Percentiles rank a stretch among this genome's conserved stretches.
These are phyloP conservation scores for Ctenoplectra terminalis DNA, from an alignment of 1,140 invertebrate species.

Conservation along the genomic window DNA sequence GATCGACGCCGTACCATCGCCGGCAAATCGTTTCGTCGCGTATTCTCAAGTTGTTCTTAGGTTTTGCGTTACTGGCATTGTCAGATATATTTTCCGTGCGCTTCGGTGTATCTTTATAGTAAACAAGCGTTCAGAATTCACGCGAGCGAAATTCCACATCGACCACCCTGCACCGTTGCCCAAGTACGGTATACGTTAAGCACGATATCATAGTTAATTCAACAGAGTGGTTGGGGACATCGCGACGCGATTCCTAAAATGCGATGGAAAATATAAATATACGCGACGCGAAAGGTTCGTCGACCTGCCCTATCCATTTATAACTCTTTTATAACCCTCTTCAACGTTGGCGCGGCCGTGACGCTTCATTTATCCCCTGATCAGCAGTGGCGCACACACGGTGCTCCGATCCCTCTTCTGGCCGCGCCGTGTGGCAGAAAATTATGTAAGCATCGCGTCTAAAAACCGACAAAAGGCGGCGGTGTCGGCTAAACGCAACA, in stretches of 20 bases:
- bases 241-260: background rate
- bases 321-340: conserved; percentile 67
- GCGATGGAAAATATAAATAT: conserved; percentile 32
- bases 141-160: background rate
- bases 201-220: background rate
- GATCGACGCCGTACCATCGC: background rate
- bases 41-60: too few relatives aligned
- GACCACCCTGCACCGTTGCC: too few relatives aligned
- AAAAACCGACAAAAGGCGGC: conserved; percentile 66
- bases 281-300: conserved; percentile 16
- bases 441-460: conserved; percentile 63
- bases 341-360: conserved; percentile 17
- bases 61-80: too few relatives aligned
- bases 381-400: conserved; percentile 47
- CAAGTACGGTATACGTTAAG: too few relatives aligned
- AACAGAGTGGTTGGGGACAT: background rate
- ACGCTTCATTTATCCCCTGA: conserved; percentile 65
- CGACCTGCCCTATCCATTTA: conserved; percentile 41
- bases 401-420: conserved; percentile 33
- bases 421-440: conserved; percentile 57
- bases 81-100: too few relatives aligned
- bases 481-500: conserved; percentile 59
- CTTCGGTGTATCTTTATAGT: too few relatives aligned
- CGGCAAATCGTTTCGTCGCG: too few relatives aligned
- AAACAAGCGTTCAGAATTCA: background rate